Percentiles rank a stretch among this genome's conserved stretches.
phyloP scores from a whole-genome alignment of 2,888 invertebrate genomes.

The Chrysotoxum bicinctum region DNA sequence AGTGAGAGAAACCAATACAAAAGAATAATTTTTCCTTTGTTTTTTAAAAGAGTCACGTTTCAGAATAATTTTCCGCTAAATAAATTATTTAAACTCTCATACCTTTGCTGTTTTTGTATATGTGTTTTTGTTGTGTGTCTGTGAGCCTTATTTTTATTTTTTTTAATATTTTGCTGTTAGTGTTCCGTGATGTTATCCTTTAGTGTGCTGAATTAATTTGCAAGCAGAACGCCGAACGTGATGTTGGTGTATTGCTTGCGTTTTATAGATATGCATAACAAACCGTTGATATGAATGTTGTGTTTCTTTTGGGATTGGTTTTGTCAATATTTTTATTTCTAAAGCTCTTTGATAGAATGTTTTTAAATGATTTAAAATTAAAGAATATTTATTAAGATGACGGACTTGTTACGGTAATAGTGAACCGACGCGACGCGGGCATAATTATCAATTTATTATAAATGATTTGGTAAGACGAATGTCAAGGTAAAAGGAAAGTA shows the following conservation, averaged over 20 bases:
- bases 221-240: conserved; percentile 26
- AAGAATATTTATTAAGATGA: no score
- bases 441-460: no score
- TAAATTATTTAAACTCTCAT: conserved; percentile 58
- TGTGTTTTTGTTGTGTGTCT: background rate
- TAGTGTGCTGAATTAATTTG: conserved; percentile 46
- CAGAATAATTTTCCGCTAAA: conserved; percentile 65
- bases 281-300: background rate
- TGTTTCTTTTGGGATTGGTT: conserved; percentile 3
- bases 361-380: no score
- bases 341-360: no score
- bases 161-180: conserved; percentile 4
- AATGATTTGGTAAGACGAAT: no score
- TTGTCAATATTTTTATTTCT: no score
- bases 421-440: no score
- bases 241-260: conserved; percentile 15
- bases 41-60: conserved; percentile 50
- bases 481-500: no score
- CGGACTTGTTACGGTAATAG: no score
- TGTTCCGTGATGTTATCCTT: conserved; percentile 14
- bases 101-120: conserved; percentile 12
- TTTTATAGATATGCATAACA: background rate
- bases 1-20: conserved; percentile 10
- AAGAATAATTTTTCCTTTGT: conserved; percentile 9
- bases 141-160: background rate